Percentiles rank a stretch among this genome's conserved stretches.
These are phyloP conservation scores for Epizoanthus stellaris DNA, from an alignment of 92 coral and sea anemone species.

Conservation along the genomic window DNA sequence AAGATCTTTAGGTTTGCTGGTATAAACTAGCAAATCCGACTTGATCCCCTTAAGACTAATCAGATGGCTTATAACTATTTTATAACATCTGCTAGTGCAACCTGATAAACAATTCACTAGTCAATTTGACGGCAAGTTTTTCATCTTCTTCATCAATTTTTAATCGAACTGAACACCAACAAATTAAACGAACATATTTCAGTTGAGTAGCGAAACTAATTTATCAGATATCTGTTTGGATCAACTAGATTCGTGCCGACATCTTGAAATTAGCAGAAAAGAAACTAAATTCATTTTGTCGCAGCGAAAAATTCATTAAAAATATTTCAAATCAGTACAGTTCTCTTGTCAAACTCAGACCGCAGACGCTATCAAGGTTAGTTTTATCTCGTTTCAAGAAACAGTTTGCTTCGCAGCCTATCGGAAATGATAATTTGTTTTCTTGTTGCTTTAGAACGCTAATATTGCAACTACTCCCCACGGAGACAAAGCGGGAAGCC, in stretches of 20 bases:
- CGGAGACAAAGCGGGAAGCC: not conserved
- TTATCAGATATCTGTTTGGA: not conserved
- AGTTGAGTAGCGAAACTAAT: not conserved
- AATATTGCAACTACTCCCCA: not conserved
- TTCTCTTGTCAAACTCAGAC: not conserved
- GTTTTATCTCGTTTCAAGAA: not conserved
- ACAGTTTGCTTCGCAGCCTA: not conserved
- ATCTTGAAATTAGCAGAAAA: not conserved
- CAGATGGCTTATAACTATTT: not conserved
- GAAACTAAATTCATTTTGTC: not conserved
- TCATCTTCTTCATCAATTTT: constrained; percentile 15
- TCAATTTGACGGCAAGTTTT: constrained; percentile 10
- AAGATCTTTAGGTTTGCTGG: not conserved
- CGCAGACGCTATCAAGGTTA: not conserved
- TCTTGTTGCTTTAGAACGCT: not conserved
- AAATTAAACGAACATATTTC: not conserved
- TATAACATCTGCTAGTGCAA: not conserved
- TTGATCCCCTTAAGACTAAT: not conserved
- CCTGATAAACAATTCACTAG: not conserved
- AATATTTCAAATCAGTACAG: not conserved
- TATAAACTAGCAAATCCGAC: not conserved
- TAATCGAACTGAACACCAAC: not conserved
- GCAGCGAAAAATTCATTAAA: not conserved
- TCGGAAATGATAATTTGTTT: not conserved
- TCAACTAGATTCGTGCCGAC: not conserved